phyloP scores from a whole-genome alignment of 2,888 invertebrate genomes.

The Acrobasis suavella region DNA sequence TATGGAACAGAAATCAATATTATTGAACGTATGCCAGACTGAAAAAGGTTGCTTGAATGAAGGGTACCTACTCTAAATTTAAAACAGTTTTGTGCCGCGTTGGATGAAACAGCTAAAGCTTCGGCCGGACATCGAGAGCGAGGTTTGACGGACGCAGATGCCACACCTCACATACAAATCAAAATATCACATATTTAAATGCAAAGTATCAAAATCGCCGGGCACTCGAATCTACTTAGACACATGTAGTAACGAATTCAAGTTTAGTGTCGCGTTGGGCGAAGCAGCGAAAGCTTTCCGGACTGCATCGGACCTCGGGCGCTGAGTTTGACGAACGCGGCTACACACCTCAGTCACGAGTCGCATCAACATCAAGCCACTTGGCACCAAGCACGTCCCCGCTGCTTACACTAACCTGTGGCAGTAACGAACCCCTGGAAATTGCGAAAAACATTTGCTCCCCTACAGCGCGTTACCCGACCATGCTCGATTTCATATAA shows the following conservation, averaged over 20 bases:
- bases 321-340: slow-evolving; percentile 23
- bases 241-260: slow-evolving; percentile 76
- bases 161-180: too few species aligned
- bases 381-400: neutral
- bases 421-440: slow-evolving; percentile 24
- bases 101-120: too few species aligned
- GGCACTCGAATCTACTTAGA: slow-evolving; percentile 47
- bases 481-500: slow-evolving; percentile 70
- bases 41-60: too few species aligned
- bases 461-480: slow-evolving; percentile 49
- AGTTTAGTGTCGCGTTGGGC: slow-evolving; percentile 67
- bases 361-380: neutral
- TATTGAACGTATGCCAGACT: too few species aligned
- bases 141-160: too few species aligned
- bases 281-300: slow-evolving; percentile 49
- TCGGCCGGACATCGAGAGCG: too few species aligned
- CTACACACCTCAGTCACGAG: neutral
- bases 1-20: too few species aligned
- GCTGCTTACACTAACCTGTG: neutral
- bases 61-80: too few species aligned
- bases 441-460: slow-evolving; percentile 41
- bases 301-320: slow-evolving; percentile 44
- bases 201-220: slow-evolving; percentile 10
- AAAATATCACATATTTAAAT: neutral
- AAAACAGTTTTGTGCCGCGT: too few species aligned